phyloP scores from a whole-genome alignment of 2,888 invertebrate genomes.

The Platycheirus rosarum region DNA sequence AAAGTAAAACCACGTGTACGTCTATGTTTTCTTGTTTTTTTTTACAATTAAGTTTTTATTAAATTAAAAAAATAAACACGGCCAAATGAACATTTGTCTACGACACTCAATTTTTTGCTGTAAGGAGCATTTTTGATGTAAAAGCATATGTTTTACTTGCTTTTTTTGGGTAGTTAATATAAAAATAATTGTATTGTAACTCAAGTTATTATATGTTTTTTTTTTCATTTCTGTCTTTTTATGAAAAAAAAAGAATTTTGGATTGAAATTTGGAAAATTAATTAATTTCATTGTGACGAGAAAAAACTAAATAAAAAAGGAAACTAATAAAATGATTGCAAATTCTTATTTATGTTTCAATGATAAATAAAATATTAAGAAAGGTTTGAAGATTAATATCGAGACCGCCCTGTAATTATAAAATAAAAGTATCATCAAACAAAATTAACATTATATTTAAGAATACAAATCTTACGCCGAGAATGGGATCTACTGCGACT shows the following conservation, averaged over 20 bases:
- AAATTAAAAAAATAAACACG: conserved; percentile 57
- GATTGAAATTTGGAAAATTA: no score
- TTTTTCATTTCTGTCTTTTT: not conserved
- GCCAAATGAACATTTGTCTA: conserved; percentile 38
- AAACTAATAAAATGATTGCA: no score
- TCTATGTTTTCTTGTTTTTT: conserved; percentile 59
- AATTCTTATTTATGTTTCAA: no score
- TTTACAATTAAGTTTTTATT: conserved; percentile 54
- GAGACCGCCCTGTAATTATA: conserved; percentile 77
- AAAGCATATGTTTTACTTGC: conserved; percentile 24
- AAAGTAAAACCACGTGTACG: conserved; percentile 72
- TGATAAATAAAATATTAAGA: conserved; percentile 45
- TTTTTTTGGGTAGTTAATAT: conserved; percentile 35
- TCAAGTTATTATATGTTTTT: no score
- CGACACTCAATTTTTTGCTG: conserved; percentile 35
- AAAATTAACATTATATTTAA: not conserved
- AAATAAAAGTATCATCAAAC: no score
- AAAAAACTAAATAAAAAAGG: no score
- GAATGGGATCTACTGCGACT: conserved; percentile 79
- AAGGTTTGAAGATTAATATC: conserved; percentile 71
- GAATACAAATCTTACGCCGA: conserved; percentile 76
- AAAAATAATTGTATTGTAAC: conserved; percentile 56
- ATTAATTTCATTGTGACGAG: no score
- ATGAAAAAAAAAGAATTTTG: no score
- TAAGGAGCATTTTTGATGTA: conserved; percentile 26